Percentiles rank a stretch among this genome's conserved stretches.
phyloP scores from a whole-genome alignment of 2,113 vertebrate species.

The Sigmodon hispidus region DNA sequence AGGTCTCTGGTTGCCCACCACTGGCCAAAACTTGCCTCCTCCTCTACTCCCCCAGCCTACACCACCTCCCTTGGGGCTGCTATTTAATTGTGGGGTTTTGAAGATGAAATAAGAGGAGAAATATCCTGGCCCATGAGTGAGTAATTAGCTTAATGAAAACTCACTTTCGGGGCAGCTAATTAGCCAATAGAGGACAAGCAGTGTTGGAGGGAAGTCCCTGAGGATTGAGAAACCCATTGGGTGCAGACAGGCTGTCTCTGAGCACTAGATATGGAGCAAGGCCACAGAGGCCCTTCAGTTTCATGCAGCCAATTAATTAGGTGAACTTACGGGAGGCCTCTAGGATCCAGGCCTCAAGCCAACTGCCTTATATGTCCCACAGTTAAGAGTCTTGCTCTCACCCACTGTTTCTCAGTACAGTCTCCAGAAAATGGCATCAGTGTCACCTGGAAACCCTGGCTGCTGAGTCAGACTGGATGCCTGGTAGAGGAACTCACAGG shows the following conservation, averaged over 20 bases:
- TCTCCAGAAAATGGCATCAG: not conserved
- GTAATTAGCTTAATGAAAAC: not conserved
- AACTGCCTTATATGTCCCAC: not conserved
- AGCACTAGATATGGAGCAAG: not conserved
- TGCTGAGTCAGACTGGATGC: not conserved
- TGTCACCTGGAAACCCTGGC: not conserved
- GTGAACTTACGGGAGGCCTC: not conserved
- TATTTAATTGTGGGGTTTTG: constrained; percentile 7
- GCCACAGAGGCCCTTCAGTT: not conserved
- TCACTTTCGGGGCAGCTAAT: not conserved
- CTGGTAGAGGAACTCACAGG: not conserved
- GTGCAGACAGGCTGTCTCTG: not conserved
- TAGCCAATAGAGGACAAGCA: not conserved
- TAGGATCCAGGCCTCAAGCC: not conserved
- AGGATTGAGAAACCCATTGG: not conserved
- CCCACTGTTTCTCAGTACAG: not conserved
- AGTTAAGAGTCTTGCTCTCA: not conserved
- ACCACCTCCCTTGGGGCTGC: not conserved
- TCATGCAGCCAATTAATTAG: not conserved
- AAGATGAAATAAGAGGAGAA: constrained; percentile 6
- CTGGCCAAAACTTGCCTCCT: not conserved
- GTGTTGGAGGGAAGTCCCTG: not conserved
- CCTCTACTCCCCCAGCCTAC: not conserved
- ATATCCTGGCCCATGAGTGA: not conserved
- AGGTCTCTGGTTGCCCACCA: not conserved